Conservation (phyloP, 2,797 vertebrate species). For the Hydrophis major region DNA sequence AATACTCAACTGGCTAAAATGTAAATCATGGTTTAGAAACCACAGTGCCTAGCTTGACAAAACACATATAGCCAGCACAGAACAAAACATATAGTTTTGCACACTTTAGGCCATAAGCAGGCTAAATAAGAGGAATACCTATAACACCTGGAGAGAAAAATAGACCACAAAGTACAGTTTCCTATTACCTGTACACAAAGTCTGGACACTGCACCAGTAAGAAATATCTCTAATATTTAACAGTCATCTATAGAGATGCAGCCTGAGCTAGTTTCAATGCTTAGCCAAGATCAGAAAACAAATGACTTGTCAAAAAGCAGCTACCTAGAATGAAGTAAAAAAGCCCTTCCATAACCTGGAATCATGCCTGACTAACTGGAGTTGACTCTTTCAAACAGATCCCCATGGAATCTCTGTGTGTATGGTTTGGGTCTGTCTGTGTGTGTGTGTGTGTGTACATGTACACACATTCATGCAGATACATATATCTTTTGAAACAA, state of each 20-base stretch:
- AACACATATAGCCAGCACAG: background rate
- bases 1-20: background rate
- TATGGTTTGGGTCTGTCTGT: background rate
- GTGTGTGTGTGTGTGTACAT: background rate
- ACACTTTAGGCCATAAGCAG: background rate
- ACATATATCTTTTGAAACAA: background rate
- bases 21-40: background rate
- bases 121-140: background rate
- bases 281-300: background rate
- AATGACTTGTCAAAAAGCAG: background rate
- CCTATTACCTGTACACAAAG: background rate
- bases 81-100: background rate
- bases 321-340: background rate
- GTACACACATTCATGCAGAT: background rate
- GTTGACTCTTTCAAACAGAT: background rate
- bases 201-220: background rate
- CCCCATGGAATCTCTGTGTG: background rate
- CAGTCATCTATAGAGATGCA: background rate
- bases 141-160: background rate
- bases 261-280: background rate
- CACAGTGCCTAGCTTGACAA: background rate
- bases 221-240: background rate
- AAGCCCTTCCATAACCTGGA: background rate
- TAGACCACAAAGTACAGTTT: background rate
- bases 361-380: background rate